Base-by-base conservation (phyloP, 2,888 invertebrate species). In the Phaedon cochleariae region DNA sequence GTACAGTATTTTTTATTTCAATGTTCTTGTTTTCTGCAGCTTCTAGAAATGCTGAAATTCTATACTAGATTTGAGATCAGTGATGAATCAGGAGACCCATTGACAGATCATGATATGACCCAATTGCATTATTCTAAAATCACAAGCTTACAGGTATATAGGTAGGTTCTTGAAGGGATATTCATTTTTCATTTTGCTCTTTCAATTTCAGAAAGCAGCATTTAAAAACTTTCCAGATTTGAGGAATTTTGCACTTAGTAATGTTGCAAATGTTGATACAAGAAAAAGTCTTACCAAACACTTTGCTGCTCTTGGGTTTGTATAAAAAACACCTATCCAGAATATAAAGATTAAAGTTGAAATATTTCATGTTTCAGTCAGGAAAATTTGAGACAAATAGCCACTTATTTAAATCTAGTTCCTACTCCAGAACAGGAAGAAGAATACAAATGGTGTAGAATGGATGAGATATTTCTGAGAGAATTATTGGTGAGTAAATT, bases 31-130 rank as follows among this genome's bases (percentile, higher is more conserved):
- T 34, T 62, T 22, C 73, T 74, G 54, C 87, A 98, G 94, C 86
- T 99, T 4, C 84, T 98, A 76, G 94, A 96, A 73, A 96, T 97
- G 92, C 84, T 99, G 59, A 96, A 96, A 80, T 98, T 98, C 81
- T 99, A 99, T 83, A 91, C 95, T 0, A 89, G 95, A 65, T 99
- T 99, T 84, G 99, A 99, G 85, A 99, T 99, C 69, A 96, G 95
- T 82, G 98, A 99, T 79, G 93, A 94, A 77, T 93, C 94, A 0
- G 98, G 98, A 0, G 97, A 97, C 81, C 94, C 97, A 0, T 86
- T 98, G 73, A 94, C 93, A 0, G 96, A 98, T 79, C 91, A 94
- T 68, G 96, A 98, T 77, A 96, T 98, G 91, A 95, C 95, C 34
- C 90, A 95, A 77, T 85, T 93, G 26, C 99, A 99, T 83, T 99